Evolutionary conservation across 2,797 vertebrate species (phyloP), one percentile per base, ranked within the genome.

Genomic region (Amblyopsis hoosieri): DNA sequence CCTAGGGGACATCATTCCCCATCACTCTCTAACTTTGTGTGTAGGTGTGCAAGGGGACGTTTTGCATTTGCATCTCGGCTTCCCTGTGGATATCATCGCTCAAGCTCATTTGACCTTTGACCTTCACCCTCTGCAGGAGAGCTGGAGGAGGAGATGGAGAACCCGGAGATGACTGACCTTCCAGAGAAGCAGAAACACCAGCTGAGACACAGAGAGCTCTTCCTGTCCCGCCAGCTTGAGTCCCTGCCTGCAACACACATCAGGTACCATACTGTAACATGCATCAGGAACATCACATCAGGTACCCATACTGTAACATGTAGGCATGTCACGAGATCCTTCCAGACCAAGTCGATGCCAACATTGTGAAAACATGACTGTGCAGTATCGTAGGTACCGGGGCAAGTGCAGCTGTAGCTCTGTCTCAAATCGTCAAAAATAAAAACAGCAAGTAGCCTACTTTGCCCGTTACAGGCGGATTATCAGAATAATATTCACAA

Each of bases 101-200:
- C 69, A 51, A 4, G 78, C 74, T 82, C 68, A 62, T 76, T 62
- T 73, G 55, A 81, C 72, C 57, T 81, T 69, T 87, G 85, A 84
- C 71, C 67, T 80, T 66, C 53, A 50, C 7, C 48, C 55, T 68
- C 15, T 67, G n/a, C 80, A 99, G 97, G 96, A 79, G 97, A 99
- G 89, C 91, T 96, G 82, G 97, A 99, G 84, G 97, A 99, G 82
- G 97, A 99, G 86, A 94, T 98, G 94, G 97, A 99, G 88, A 98
- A 96, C 76, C 94, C 95, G 1, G 97, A 98, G 89, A 94, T 97
- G 90, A 85, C 94, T 17, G 96, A 97, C 78, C 93, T 99, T 69
- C 95, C 96, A 0, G 97, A 99, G 85, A 98, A 98, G 86, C 94
- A 96, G 70, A 97, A 96, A 69, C 97, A 99, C 87, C 97, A 99